Evolutionary conservation across 1,140 invertebrate genomes (phyloP), one percentile per base, ranked within the genome.

Genomic region (Scylla paramamosain): DNA sequence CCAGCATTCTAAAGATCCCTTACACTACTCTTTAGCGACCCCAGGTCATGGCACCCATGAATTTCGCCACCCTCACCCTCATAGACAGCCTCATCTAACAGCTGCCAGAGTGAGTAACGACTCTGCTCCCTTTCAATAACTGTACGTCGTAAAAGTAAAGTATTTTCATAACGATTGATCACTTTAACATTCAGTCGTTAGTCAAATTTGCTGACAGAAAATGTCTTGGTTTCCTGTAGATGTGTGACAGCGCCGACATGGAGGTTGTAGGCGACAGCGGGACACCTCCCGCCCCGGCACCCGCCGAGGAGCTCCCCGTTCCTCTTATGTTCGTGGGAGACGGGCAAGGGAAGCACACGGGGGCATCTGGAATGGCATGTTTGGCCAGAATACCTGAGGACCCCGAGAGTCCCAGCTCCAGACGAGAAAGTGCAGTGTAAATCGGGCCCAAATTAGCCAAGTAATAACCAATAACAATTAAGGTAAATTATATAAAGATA

Each of bases 371-470:
- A 82, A n/a, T 77, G 67, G 28, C 86, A 25, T 31, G 94, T 29
- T 52, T 95, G 46, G 82, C 94, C 12, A 92, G 94, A 84, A 95
- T 95, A 59, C 94, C 94, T 20, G 94, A 95, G 31, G 94, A 95
- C 25, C 89, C 89, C 12, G 94, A 95, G 52, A 95, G 94, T 92
- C 94, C 94, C 28, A 92, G 90, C 28, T 92, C 45, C 31, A 92
- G 94, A 31, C 39, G 94, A 14, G 94, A 95, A 28, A 95, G 94
- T 45, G 94, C 94, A n/a, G 94, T 95, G 94, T 95, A 86, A 95
- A 29, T 89, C 88, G 29, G 93, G 93, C 59, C 59, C 48, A 20
- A 83, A 31, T 39, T 94, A 94, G 93, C 20, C 46, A 48, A 67
- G 48, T 28, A 77, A 10, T 31, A 90, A 90, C 31, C 31, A 31